Evolutionary conservation across 2,797 vertebrate species (phyloP).

Genomic region (Mycteria americana): DNA sequence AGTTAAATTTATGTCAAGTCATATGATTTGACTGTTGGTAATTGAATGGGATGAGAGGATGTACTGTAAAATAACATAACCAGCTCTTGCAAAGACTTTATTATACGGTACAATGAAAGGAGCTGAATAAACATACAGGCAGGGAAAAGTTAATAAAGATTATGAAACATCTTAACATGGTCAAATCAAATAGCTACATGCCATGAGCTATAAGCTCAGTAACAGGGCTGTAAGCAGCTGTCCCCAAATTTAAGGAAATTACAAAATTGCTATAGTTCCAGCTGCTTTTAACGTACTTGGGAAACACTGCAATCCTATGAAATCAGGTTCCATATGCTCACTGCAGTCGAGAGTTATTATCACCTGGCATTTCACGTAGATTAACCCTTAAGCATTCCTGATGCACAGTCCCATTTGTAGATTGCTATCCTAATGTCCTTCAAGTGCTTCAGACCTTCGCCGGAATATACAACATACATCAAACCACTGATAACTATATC

Average conservation of each 20-base stretch:
- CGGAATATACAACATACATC: not conserved
- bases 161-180: not conserved
- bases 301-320: not conserved
- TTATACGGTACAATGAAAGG: not conserved
- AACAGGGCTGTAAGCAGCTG: not conserved
- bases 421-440: not conserved
- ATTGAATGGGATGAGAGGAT: not conserved
- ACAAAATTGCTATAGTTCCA: not conserved
- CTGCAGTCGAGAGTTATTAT: not conserved
- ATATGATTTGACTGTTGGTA: conserved; percentile 17
- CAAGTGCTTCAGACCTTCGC: not conserved
- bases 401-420: not conserved
- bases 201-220: not conserved
- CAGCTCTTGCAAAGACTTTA: not conserved
- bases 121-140: not conserved
- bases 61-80: not conserved
- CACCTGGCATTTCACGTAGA: not conserved
- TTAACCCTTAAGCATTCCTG: conserved; percentile 11
- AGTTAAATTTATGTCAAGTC: not conserved
- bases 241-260: not conserved
- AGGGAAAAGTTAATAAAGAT: not conserved
- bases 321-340: not conserved
- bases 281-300: not conserved
- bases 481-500: not conserved
- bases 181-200: not conserved